A percentile compares a stretch with the other conserved stretches of the same genome.
Conservation (phyloP, 2,113 vertebrate species). For the Talpa occidentalis region DNA sequence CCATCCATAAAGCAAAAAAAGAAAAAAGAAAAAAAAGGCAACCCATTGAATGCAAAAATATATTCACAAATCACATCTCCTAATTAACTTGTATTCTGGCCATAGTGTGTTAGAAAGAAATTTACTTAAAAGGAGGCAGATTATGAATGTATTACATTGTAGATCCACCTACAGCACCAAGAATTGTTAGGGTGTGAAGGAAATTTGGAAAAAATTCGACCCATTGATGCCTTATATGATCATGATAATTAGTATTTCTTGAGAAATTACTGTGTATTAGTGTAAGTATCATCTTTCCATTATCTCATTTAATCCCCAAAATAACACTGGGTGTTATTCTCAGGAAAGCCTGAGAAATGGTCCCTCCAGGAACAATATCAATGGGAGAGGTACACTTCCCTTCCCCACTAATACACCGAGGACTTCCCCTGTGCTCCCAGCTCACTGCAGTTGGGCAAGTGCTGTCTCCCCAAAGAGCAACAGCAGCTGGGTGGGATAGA, state of each 20-base stretch:
- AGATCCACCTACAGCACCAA: neutral
- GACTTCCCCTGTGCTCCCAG: no score
- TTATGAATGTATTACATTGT: neutral
- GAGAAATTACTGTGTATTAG: neutral
- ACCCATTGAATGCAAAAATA: neutral
- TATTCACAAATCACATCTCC: neutral
- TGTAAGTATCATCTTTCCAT: neutral
- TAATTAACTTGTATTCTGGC: neutral
- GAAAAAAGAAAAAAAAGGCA: neutral
- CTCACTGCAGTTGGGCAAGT: no score
- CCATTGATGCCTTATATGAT: constrained; percentile 12
- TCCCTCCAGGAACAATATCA: no score
- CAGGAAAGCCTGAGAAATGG: no score
- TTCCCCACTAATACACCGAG: no score
- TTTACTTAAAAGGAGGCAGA: neutral
- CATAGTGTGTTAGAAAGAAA: constrained; percentile 12
- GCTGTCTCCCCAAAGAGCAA: no score
- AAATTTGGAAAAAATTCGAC: neutral
- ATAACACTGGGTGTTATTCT: neutral
- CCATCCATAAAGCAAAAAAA: neutral
- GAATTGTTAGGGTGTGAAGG: neutral
- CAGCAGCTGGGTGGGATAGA: no score
- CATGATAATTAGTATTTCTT: neutral
- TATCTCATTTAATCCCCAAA: constrained; percentile 33
- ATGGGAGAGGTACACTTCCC: no score